Conservation (phyloP, 2,113 vertebrate genomes). For the Epinephelus moara region DNA sequence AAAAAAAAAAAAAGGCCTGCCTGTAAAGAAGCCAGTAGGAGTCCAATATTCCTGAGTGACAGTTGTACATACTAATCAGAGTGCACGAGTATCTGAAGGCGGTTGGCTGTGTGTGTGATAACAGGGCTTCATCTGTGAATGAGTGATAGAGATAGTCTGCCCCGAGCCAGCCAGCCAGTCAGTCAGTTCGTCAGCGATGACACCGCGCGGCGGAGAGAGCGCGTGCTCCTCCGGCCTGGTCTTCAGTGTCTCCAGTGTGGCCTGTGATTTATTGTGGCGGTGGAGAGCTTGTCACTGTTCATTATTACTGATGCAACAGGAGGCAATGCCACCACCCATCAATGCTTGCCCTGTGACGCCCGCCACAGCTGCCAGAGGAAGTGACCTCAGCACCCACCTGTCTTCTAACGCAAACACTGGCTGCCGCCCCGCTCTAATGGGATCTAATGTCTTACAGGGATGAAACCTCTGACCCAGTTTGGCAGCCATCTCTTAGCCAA, state of each 20-base stretch:
- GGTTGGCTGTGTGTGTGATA: conserved; percentile 25
- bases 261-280: conserved; percentile 78
- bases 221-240: conserved; percentile 51
- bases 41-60: conserved; percentile 42
- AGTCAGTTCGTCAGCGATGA: conserved; percentile 53
- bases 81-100: conserved; percentile 27
- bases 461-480: conserved; percentile 47
- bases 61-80: conserved; percentile 48
- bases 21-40: conserved; percentile 40
- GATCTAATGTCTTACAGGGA: conserved; percentile 64
- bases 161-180: conserved; percentile 22
- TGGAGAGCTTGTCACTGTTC: conserved; percentile 81
- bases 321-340: conserved; percentile 77
- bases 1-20: background rate
- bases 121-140: conserved; percentile 42
- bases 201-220: conserved; percentile 55
- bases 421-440: conserved; percentile 61
- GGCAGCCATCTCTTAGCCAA: conserved; percentile 29
- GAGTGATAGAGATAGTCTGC: conserved; percentile 53
- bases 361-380: conserved; percentile 76
- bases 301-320: conserved; percentile 82
- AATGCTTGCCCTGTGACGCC: conserved; percentile 69
- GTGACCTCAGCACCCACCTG: conserved; percentile 82
- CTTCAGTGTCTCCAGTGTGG: conserved; percentile 59
- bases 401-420: conserved; percentile 66